phyloP scores from a whole-genome alignment of 2,797 vertebrate species.

The Heliangelus exortis region DNA sequence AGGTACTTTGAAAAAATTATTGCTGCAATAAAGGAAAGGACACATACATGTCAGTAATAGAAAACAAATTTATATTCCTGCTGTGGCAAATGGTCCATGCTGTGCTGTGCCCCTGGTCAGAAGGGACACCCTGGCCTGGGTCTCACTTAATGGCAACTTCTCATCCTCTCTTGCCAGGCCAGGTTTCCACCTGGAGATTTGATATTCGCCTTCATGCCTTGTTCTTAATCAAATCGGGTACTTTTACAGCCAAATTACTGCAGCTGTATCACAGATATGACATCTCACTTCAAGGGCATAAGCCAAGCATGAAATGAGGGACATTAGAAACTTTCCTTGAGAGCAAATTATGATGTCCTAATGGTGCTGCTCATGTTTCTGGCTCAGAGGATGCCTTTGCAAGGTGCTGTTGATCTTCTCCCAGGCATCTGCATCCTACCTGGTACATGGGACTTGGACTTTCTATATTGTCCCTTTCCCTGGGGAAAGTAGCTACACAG shows the following conservation, averaged over 20 bases:
- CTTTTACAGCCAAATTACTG: conserved; percentile 20
- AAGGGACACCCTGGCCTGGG: fast-evolving
- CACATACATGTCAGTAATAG: conserved; percentile 18
- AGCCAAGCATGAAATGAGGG: conserved; percentile 45
- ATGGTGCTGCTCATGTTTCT: fast-evolving
- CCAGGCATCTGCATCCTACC: not conserved
- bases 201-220: conserved; percentile 42
- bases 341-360: not conserved
- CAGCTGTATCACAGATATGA: not conserved
- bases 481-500: not conserved
- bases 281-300: conserved; percentile 53
- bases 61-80: conserved; percentile 58
- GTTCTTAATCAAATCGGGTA: conserved; percentile 60
- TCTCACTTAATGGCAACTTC: not conserved
- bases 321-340: conserved; percentile 19
- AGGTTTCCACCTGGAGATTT: conserved; percentile 31
- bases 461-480: not conserved
- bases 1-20: conserved; percentile 41
- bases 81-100: conserved; percentile 35
- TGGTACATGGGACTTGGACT: fast-evolving
- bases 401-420: not conserved
- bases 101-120: fast-evolving
- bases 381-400: not conserved
- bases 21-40: conserved; percentile 59
- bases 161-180: conserved; percentile 11